Base-by-base conservation (phyloP, 92 coral and sea anemone species). In the Blastomussa wellsi region DNA sequence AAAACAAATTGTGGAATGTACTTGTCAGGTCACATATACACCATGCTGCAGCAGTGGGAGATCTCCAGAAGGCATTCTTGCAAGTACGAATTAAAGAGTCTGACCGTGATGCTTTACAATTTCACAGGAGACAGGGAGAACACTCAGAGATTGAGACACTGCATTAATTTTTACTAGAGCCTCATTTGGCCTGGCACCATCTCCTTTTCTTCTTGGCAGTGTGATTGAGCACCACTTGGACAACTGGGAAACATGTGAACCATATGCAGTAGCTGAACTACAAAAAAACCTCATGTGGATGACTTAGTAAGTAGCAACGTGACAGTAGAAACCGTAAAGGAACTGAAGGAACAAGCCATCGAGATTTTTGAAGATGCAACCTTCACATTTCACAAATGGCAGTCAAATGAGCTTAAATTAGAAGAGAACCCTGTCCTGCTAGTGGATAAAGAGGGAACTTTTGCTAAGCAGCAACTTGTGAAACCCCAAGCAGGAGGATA, bases 81-180 rank as follows among this genome's bases (percentile, higher is more conserved):
- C 86, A 52, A 79, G 81, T 86, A 31, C 60, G 86, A n/a, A 83
- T 86, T 12, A 86, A 48, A 71, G 74, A 72, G 32, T 26, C 74
- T 35, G 86, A 86, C 64, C 81, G 90, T 28, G 75, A 72, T 53
- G 84, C 86, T 13, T 39, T 84, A 79, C 44, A 79, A n/a, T n/a
- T n/a, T n/a, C n/a, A n/a, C n/a, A n/a, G 80, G 89, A 78, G 48
- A 48, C 71, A 59, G 39, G 85, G 80, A 66, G 89, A 69, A 79
- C 79, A 79, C 7, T 78, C 84, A 24, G 72, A 78, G 24, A 59
- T 79, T 86, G 89, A 69, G 22, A 86, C 88, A 52, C 59, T 52
- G 60, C n/a, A n/a, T n/a, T n/a, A n/a, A 72, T 73, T 20, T 84
- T 84, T 76, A 76, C 88, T 10, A 66, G 82, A 33, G 89, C 81